phyloP scores from a whole-genome alignment of 2,888 invertebrate species.

The Empis livida region DNA sequence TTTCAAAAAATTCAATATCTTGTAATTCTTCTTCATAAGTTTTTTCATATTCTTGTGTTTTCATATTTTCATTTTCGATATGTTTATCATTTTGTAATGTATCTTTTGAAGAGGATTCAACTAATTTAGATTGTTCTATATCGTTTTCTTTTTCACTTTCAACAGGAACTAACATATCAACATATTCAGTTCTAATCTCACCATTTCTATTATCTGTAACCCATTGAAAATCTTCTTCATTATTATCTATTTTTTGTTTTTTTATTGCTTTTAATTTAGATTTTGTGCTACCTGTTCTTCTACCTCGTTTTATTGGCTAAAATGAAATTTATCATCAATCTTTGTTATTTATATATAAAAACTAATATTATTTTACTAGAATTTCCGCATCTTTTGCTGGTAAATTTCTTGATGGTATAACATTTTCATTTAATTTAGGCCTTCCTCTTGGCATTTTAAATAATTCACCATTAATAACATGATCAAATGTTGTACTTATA shows the following conservation, averaged over 20 bases:
- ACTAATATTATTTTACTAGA: background rate
- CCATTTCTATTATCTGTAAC: no score
- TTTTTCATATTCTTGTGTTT: background rate
- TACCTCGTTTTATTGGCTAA: no score
- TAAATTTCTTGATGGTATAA: conserved; percentile 20
- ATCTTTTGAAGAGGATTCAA: background rate
- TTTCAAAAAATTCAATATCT: conserved; percentile 4
- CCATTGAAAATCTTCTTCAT: no score
- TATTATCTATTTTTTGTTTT: no score
- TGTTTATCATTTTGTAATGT: background rate
- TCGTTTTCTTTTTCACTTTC: background rate
- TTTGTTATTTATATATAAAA: background rate
- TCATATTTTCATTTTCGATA: background rate
- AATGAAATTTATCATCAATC: no score
- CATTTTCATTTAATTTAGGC: conserved; percentile 16
- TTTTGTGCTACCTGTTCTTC: no score
- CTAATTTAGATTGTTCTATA: background rate
- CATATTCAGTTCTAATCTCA: no score
- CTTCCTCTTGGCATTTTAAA: conserved; percentile 22
- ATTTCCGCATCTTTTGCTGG: background rate
- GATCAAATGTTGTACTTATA: conserved; percentile 20
- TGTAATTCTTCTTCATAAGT: background rate
- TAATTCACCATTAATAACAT: conserved; percentile 19
- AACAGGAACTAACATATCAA: background rate
- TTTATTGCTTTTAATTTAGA: no score